A percentile compares a stretch with the other conserved stretches of the same genome.
phyloP scores from a whole-genome alignment of 2,888 invertebrate genomes.

The Sinohyriopsis cumingii region DNA sequence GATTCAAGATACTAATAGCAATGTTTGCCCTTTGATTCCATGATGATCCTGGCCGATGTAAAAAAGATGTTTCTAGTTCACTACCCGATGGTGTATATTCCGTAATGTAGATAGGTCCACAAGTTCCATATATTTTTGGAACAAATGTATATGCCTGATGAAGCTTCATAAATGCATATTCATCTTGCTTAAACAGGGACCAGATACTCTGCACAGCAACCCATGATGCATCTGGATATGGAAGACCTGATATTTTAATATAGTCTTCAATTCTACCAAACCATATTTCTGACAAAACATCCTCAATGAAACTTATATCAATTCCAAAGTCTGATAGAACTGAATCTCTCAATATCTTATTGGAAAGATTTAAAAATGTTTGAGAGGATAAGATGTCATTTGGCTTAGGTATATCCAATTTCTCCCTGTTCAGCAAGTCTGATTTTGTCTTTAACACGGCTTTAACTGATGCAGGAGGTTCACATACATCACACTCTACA shows the following conservation, averaged over 20 bases:
- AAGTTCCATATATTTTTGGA: slow-evolving; percentile 80
- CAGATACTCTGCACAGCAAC: slow-evolving; percentile 71
- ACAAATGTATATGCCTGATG: slow-evolving; percentile 78
- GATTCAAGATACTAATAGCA: slow-evolving; percentile 76
- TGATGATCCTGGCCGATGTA: slow-evolving; percentile 42
- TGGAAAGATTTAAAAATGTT: slow-evolving; percentile 7
- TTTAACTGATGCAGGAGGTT: slow-evolving; percentile 19
- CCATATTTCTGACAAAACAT: slow-evolving; percentile 39
- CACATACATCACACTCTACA: slow-evolving; percentile 34
- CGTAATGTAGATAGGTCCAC: slow-evolving; percentile 80
- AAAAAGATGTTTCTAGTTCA: slow-evolving; percentile 34
- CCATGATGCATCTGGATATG: slow-evolving; percentile 11
- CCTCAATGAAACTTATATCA: slow-evolving; percentile 17
- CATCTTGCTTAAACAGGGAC: slow-evolving; percentile 79
- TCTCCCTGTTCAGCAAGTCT: slow-evolving; percentile 6
- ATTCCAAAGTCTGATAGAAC: slow-evolving; percentile 18
- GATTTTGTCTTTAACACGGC: slow-evolving; percentile 50
- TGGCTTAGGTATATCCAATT: slow-evolving; percentile 10
- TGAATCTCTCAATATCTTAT: slow-evolving; percentile 26
- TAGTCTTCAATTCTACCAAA: slow-evolving; percentile 26
- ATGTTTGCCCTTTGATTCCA: slow-evolving; percentile 54
- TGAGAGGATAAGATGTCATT: slow-evolving; percentile 7
- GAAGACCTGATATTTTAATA: slow-evolving; percentile 12
- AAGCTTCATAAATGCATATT: slow-evolving; percentile 78
- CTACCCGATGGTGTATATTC: slow-evolving; percentile 75